Base-by-base conservation (phyloP, 2,888 invertebrate species). In the Drosophila macrospina region DNA sequence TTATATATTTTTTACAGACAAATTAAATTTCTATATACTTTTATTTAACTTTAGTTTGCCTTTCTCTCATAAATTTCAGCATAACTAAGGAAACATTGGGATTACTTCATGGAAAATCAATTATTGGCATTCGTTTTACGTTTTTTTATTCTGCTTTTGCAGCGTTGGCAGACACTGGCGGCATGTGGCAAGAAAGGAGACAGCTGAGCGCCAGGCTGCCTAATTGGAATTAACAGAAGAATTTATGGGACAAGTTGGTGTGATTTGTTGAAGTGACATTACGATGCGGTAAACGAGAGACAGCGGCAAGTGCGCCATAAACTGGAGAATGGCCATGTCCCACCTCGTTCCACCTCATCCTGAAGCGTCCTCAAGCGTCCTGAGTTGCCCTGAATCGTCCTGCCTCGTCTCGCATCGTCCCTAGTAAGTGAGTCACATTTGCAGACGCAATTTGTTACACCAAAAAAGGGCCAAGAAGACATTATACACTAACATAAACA, bases 221-320 rank as follows among this genome's bases (percentile, higher is more conserved):
- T 91, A 91, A 91, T 91, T 91, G 91, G 91, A 89, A 91, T 91
- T 91, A 91, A 90, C 91, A 89, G 86, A 81, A 82, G 85, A 90
- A 91, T 91, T 91, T 91, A 91, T 91, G 84, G 90, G 80, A 73
- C 83, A 90, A 90, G 82, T 88, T 84, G 83, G 88, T 90, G 90
- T 90, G 91, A 91, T 91, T 91, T 90, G 90, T 90, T 90, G 87
- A 89, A 89, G 88, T 86, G 86, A 89, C 89, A 89, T 89, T 89
- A 88, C 86, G 80, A 86, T 85, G 84, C 86, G 89, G 84, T 86
- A 85, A 89, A 71, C 75, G 81, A 69, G 62, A 57, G 73, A 73
- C 59, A 62, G 50, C 61, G 50, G 60, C 78, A 72, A 80, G 75
- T 78, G 78, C 65, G 69, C 51, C 80, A 69, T 64, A 64, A 71